A percentile compares a stretch with the other conserved stretches of the same genome.
Conservation (phyloP, 1,140 invertebrate genomes). For the Sesamia nonagrioides region DNA sequence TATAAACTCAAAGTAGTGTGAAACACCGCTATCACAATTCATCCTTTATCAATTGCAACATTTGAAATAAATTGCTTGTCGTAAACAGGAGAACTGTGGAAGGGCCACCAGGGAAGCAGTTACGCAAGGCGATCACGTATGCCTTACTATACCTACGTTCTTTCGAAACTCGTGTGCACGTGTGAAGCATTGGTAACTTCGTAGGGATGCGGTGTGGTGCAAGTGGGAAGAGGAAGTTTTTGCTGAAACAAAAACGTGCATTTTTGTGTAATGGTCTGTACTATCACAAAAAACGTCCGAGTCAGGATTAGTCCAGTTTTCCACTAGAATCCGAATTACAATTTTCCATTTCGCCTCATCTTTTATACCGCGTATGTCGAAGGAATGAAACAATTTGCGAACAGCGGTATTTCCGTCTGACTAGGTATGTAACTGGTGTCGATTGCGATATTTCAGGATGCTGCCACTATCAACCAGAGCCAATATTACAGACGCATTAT, state of each 20-base stretch:
- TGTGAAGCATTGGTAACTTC: constrained; percentile 39
- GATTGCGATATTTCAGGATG: no score
- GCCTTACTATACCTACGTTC: constrained; percentile 46
- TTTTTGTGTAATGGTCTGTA: background rate
- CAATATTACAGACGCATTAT: no score
- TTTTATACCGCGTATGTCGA: no score
- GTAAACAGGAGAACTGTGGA: constrained; percentile 11
- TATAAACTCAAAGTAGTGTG: background rate
- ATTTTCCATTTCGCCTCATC: no score
- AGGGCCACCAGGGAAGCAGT: constrained; percentile 25
- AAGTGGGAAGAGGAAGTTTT: background rate
- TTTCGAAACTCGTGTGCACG: constrained; percentile 45
- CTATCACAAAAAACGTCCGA: no score
- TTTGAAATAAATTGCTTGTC: constrained; percentile 33
- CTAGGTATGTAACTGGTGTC: no score
- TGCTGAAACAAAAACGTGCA: background rate
- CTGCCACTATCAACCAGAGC: no score
- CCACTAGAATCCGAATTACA: no score
- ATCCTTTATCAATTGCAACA: constrained; percentile 27
- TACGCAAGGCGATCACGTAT: constrained; percentile 30
- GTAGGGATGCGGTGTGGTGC: background rate
- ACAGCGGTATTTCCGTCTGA: no score
- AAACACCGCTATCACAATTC: background rate
- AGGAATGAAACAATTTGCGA: no score
- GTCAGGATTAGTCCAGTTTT: no score